Evolutionary conservation across 2,888 invertebrate genomes (phyloP).

Genomic region (Epirrhoe alternata): DNA sequence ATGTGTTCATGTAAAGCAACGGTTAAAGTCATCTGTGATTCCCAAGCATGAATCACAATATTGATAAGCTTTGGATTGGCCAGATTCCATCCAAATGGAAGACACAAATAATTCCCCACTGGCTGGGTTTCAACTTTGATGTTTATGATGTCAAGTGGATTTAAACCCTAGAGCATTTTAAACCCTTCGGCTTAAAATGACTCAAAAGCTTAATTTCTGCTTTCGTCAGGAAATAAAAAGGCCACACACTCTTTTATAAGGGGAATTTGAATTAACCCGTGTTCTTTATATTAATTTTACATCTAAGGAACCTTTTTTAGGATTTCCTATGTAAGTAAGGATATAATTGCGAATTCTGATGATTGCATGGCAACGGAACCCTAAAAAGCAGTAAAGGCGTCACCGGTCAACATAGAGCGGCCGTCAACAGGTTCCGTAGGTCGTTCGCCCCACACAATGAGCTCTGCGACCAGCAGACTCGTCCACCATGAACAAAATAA

Average conservation of each 20-base stretch:
- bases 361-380: conserved; percentile 1
- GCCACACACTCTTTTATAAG: neutral
- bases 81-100: conserved; percentile 2
- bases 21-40: neutral
- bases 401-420: conserved; percentile 45
- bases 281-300: neutral
- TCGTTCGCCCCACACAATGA: conserved; percentile 53
- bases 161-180: conserved; percentile 6
- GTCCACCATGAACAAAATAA: conserved; percentile 21
- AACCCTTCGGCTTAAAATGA: conserved; percentile 3
- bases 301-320: conserved; percentile 14
- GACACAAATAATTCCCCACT: conserved; percentile 4
- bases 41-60: neutral
- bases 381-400: conserved; percentile 42
- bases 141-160: conserved; percentile 1
- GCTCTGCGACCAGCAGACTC: conserved; percentile 21
- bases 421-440: conserved; percentile 57
- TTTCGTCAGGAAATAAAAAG: conserved; percentile 3
- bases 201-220: conserved; percentile 11
- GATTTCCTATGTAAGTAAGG: neutral
- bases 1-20: neutral
- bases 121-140: neutral
- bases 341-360: neutral
- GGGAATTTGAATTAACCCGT: neutral
- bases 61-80: neutral